These are phyloP conservation scores for Calliscelio sp. DNA, from an alignment of 2,888 invertebrate genomes.

Conservation along the genomic window DNA sequence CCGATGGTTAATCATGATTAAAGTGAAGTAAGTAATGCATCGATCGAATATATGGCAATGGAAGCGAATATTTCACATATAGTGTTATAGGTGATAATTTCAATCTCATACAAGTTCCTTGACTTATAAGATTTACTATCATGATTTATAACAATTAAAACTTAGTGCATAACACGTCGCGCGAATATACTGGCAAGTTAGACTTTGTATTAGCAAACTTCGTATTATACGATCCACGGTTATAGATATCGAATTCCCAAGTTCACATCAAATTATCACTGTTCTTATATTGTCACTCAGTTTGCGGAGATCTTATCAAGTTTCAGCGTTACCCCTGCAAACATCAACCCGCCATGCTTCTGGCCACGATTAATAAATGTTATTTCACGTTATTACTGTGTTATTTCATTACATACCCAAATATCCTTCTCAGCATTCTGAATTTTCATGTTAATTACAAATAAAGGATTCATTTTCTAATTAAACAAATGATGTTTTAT, in stretches of 20 bases:
- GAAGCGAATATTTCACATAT: not conserved
- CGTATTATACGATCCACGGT: slow-evolving; percentile 80
- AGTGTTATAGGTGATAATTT: slow-evolving; percentile 29
- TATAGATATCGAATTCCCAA: slow-evolving; percentile 59
- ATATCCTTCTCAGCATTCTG: not conserved
- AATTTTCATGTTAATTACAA: not conserved
- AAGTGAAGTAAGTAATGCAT: not conserved
- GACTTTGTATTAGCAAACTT: slow-evolving; percentile 77
- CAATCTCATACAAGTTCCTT: slow-evolving; percentile 31
- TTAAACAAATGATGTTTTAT: too few relatives aligned
- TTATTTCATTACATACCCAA: slow-evolving; percentile 15
- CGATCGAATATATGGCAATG: not conserved
- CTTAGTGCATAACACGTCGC: slow-evolving; percentile 78
- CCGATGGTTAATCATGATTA: too few relatives aligned
- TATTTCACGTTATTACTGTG: slow-evolving; percentile 1
- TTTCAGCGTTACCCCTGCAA: slow-evolving; percentile 25
- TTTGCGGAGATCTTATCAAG: slow-evolving; percentile 30
- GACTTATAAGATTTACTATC: slow-evolving; percentile 65
- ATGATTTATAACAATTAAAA: slow-evolving; percentile 83
- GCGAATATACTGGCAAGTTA: slow-evolving; percentile 55
- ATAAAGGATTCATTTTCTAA: too few relatives aligned
- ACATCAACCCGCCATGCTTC: slow-evolving; percentile 22
- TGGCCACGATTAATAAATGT: slow-evolving; percentile 16
- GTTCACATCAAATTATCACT: slow-evolving; percentile 39
- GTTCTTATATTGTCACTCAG: slow-evolving; percentile 32